Evolutionary conservation across 1,140 invertebrate genomes (phyloP).

Genomic region (Musca domestica): DNA sequence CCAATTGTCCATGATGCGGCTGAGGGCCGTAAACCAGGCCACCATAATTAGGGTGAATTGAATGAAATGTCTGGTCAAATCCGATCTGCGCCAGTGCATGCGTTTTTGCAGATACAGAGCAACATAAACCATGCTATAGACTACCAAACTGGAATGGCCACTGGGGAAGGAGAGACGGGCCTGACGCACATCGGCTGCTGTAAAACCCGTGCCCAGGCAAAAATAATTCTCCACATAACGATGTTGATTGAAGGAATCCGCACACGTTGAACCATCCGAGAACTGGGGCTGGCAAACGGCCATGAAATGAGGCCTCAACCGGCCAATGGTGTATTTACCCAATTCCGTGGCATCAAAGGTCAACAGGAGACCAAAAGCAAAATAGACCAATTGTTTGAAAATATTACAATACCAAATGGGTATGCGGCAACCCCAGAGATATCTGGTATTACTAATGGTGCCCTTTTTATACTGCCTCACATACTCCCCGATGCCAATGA

Average conservation of each 20-base stretch:
- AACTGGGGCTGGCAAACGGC: slow-evolving; percentile 66
- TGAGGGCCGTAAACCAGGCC: slow-evolving; percentile 48
- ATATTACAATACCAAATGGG: slow-evolving; percentile 67
- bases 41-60: slow-evolving; percentile 67
- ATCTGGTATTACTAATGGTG: slow-evolving; percentile 4
- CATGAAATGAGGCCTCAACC: slow-evolving; percentile 89
- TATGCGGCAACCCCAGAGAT: slow-evolving; percentile 45
- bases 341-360: slow-evolving; percentile 84
- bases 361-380: slow-evolving; percentile 77
- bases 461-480: slow-evolving; percentile 31
- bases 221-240: slow-evolving; percentile 66
- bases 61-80: slow-evolving; percentile 70
- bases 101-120: slow-evolving; percentile 81
- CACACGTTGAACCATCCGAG: slow-evolving; percentile 56
- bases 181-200: slow-evolving; percentile 62
- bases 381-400: slow-evolving; percentile 70
- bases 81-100: slow-evolving; percentile 70
- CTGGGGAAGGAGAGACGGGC: slow-evolving; percentile 78
- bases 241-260: slow-evolving; percentile 57
- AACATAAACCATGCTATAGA: slow-evolving; percentile 74
- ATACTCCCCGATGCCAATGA: slow-evolving; percentile 41
- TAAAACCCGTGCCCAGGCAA: slow-evolving; percentile 60
- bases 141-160: slow-evolving; percentile 76
- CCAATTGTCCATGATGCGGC: slow-evolving; percentile 48
- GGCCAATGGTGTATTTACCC: slow-evolving; percentile 89